Base-by-base conservation (phyloP, 2,113 vertebrate genomes). In the Festucalex cinctus region DNA sequence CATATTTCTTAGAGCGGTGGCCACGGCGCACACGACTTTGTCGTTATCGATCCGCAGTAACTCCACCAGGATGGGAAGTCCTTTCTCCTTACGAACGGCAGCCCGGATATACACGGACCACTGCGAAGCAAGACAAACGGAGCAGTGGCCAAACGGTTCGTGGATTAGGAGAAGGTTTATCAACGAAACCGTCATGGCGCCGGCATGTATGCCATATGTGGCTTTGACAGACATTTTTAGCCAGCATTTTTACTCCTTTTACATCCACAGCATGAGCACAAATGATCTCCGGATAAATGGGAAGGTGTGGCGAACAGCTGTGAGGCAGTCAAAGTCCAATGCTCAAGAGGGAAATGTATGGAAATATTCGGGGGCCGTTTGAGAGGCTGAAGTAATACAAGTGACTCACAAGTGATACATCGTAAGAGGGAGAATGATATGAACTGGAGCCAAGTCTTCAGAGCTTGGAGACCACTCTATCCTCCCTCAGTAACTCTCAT, bases 31-130 rank as follows among this genome's bases (percentile, higher is more conserved):
- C 57, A 99, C 97, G 79, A 99, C 97, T 12, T 97, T 95, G 87
- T 99, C 97, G 7, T 97, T 98, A 91, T 99, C 97, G 94, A 99
- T 98, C 82, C 97, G 94, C 74, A 99, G 93, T 75, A 99, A 90
- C 72, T 99, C 97, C 91, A 99, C 97, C 16, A 99, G 81, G 66
- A 99, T 99, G 1, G 97, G 97, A 80, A 99, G 91, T 76, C 97
- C 97, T 85, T 99, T 99, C 78, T 99, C 97, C 68, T 99, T 99
- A 53, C 97, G 95, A 71, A 99, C 97, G 1, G 97, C 97, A 19
- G 95, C 96, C 0, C 97, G 94, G 77, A 99, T 98, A 69, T 99
- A 99, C 68, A 98, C 94, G 0, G 97, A 98, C 97, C 97, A 99
- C 97, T 99, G 79, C 39, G 41, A 28, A 22, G 37, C 10, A 37